Evolutionary conservation across 2,797 vertebrate genomes (phyloP).

Genomic region (Notolepis coatsorum): DNA sequence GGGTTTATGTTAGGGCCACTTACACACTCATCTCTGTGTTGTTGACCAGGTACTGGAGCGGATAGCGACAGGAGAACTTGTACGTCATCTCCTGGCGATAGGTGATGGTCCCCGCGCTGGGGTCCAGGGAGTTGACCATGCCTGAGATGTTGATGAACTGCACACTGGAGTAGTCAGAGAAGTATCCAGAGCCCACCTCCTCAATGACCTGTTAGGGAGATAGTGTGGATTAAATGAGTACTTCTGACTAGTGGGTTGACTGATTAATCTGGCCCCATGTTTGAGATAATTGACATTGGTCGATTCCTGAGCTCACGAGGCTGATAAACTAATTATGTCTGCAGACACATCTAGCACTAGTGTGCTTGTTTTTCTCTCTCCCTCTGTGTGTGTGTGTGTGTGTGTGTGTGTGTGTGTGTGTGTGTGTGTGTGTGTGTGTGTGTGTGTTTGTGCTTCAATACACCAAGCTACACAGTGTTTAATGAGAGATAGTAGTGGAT

Average conservation of each 20-base stretch:
- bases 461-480: too few relatives aligned
- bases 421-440: background rate
- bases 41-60: constrained; percentile 79
- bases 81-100: constrained; percentile 76
- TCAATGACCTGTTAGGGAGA: constrained; percentile 58
- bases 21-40: constrained; percentile 76
- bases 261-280: too few relatives aligned
- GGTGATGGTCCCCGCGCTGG: constrained; percentile 58
- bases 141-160: constrained; percentile 77
- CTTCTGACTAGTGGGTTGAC: too few relatives aligned
- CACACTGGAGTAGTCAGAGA: constrained; percentile 72
- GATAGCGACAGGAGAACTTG: constrained; percentile 77
- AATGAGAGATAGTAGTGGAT: too few relatives aligned
- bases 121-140: constrained; percentile 59
- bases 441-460: too few relatives aligned
- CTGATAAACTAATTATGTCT: too few relatives aligned
- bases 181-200: constrained; percentile 65
- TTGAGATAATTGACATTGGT: too few relatives aligned
- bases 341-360: too few relatives aligned
- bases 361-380: too few relatives aligned
- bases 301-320: too few relatives aligned
- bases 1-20: constrained; percentile 32
- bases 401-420: background rate
- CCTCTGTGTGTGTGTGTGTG: too few relatives aligned
- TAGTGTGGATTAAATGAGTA: too few relatives aligned